A percentile compares a stretch with the other conserved stretches of the same genome.
phyloP scores from a whole-genome alignment of 2,888 invertebrate genomes.

The Lapara coniferarum region DNA sequence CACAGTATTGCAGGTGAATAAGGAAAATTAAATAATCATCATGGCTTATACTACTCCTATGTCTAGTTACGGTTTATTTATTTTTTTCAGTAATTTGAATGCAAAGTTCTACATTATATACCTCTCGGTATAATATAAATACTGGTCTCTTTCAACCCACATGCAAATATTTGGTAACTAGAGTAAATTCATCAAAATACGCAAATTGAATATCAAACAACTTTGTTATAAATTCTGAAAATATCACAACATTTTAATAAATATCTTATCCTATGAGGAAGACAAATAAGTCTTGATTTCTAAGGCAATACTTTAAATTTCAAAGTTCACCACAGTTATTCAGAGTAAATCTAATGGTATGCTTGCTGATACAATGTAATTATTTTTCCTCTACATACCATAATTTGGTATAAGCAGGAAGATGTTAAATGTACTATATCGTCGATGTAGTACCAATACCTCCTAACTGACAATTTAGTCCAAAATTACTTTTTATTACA shows the following conservation, averaged over 20 bases:
- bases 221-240: slow-evolving; percentile 33
- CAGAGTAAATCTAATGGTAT: not conserved
- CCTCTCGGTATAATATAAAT: slow-evolving; percentile 3
- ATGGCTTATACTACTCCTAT: not conserved
- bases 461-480: too few relatives aligned
- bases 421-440: too few relatives aligned
- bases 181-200: slow-evolving; percentile 35
- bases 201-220: slow-evolving; percentile 25
- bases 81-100: not conserved
- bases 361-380: not conserved
- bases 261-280: slow-evolving; percentile 49
- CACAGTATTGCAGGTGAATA: too few relatives aligned
- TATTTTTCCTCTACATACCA: not conserved
- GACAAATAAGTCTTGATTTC: slow-evolving; percentile 35
- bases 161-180: slow-evolving; percentile 40
- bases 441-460: too few relatives aligned
- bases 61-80: not conserved
- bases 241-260: slow-evolving; percentile 54
- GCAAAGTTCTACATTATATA: not conserved
- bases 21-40: not conserved
- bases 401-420: too few relatives aligned
- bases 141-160: not conserved
- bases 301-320: not conserved
- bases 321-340: not conserved
- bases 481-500: too few relatives aligned